A percentile compares a stretch with the other conserved stretches of the same genome.
These are phyloP conservation scores for Agrotis segetum DNA, from an alignment of 2,888 invertebrate species.

Conservation along the genomic window DNA sequence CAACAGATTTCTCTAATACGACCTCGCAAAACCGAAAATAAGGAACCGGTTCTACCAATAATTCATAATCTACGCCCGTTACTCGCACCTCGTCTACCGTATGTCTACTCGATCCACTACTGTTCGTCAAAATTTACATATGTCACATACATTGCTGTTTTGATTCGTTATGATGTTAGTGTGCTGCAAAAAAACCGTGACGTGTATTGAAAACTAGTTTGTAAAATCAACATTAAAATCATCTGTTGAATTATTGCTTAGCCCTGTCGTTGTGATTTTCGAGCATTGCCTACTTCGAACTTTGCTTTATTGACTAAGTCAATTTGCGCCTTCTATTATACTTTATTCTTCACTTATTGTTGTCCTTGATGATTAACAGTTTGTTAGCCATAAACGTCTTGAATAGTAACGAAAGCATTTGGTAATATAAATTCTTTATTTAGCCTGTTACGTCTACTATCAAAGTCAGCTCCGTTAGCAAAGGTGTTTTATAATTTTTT, in stretches of 20 bases:
- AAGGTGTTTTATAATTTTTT: neutral
- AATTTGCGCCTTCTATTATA: constrained; percentile 10
- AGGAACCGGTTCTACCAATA: constrained; percentile 40
- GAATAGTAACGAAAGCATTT: neutral
- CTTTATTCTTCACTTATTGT: neutral
- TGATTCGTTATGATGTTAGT: constrained; percentile 3
- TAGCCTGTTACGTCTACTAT: too few relatives aligned
- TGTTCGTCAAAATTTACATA: constrained; percentile 36
- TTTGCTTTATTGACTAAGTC: constrained; percentile 32
- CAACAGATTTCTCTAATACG: constrained; percentile 32
- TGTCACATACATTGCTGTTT: constrained; percentile 52
- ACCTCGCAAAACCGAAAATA: constrained; percentile 17
- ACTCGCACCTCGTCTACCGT: constrained; percentile 48
- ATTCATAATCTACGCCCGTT: constrained; percentile 42
- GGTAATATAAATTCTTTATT: neutral
- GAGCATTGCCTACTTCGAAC: constrained; percentile 16
- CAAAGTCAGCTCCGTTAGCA: neutral
- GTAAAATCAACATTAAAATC: neutral
- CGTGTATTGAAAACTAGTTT: constrained; percentile 43
- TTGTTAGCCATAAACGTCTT: constrained; percentile 12
- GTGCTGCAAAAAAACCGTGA: constrained; percentile 14
- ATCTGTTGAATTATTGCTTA: neutral
- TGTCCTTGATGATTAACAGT: constrained; percentile 32
- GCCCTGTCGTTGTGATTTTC: constrained; percentile 12
- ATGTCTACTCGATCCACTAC: constrained; percentile 34